Percentiles rank a stretch among this genome's conserved stretches.
Evolutionary conservation across 2,797 vertebrate genomes (phyloP).

Genomic region (Bradypodion pumilum): DNA sequence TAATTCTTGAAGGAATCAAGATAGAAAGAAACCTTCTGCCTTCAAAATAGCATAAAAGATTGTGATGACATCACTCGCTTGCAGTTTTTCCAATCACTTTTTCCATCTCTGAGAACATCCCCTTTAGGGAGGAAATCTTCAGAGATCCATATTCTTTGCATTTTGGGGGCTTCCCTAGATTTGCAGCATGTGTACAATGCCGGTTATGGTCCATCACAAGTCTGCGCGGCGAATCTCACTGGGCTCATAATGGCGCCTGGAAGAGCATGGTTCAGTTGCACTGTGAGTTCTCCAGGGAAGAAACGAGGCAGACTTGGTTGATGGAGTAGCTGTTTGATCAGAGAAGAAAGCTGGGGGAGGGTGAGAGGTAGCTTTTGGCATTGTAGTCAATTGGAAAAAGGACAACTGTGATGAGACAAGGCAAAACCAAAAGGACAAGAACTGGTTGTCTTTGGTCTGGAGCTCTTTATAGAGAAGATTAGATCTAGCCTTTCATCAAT

Average conservation of each 20-base stretch:
- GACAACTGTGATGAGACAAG: no score
- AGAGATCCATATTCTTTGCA: not conserved
- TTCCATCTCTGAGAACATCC: not conserved
- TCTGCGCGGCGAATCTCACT: not conserved
- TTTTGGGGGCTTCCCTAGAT: not conserved
- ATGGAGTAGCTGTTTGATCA: not conserved
- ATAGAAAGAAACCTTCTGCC: not conserved
- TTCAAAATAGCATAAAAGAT: no score
- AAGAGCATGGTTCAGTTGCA: not conserved
- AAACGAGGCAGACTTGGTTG: not conserved
- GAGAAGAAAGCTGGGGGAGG: not conserved
- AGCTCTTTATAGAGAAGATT: not conserved
- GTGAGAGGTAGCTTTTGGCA: no score
- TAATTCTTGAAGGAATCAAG: not conserved
- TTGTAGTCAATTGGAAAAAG: no score
- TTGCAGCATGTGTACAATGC: not conserved
- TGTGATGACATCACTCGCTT: no score
- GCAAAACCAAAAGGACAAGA: not conserved
- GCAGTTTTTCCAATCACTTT: not conserved
- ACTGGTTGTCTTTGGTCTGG: not conserved
- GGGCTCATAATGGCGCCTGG: not conserved
- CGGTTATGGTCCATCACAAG: not conserved
- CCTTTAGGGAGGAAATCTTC: not conserved
- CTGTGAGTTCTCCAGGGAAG: not conserved
- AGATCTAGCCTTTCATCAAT: not conserved